Conservation (phyloP, 2,888 invertebrate genomes). For the Diaperis boleti region DNA sequence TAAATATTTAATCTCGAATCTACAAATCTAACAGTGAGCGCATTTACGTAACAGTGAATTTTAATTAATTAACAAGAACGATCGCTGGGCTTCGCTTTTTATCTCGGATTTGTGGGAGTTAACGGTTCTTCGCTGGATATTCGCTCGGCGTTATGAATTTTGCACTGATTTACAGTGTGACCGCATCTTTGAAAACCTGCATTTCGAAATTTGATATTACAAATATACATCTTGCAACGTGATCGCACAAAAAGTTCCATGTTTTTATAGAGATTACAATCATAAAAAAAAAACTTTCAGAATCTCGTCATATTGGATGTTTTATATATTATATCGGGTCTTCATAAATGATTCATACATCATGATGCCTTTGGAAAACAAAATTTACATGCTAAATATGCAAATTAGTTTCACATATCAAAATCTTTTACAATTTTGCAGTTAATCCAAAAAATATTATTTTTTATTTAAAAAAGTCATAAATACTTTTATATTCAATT, state of each 20-base stretch:
- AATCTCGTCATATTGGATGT: slow-evolving; percentile 9
- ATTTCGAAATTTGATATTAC: slow-evolving; percentile 8
- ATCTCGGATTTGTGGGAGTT: neutral
- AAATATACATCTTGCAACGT: slow-evolving; percentile 6
- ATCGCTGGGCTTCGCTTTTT: slow-evolving; percentile 3
- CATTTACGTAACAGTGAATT: slow-evolving; percentile 47
- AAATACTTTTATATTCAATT: no score
- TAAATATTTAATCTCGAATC: slow-evolving; percentile 42
- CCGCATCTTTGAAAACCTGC: slow-evolving; percentile 7
- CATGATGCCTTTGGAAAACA: no score
- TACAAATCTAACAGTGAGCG: slow-evolving; percentile 43
- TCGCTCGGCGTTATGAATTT: slow-evolving; percentile 5
- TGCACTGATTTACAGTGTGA: slow-evolving; percentile 9
- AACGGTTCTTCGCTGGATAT: neutral
- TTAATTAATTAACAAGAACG: slow-evolving; percentile 29
- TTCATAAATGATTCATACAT: no score
- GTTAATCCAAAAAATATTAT: no score
- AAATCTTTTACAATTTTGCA: no score
- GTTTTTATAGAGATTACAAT: slow-evolving; percentile 11
- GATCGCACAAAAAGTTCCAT: slow-evolving; percentile 14
- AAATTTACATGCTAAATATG: no score
- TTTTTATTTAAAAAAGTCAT: no score
- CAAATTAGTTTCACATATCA: slow-evolving; percentile 9
- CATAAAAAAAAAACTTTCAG: slow-evolving; percentile 14
- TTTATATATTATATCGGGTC: no score